Evolutionary conservation across 2,888 invertebrate genomes (phyloP), one percentile per base, ranked within the genome.

Genomic region (Chrysolina haemoptera): DNA sequence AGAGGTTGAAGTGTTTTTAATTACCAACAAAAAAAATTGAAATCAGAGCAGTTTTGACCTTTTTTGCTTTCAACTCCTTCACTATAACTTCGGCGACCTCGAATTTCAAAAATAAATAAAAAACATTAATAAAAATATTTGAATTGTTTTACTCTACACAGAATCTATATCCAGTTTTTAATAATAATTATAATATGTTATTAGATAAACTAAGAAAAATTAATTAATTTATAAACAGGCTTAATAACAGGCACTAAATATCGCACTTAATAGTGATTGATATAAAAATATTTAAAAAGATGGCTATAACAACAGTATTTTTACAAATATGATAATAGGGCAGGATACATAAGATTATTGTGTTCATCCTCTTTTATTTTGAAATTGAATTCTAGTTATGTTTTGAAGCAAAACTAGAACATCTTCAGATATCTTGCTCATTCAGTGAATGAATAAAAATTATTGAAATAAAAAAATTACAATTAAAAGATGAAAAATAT

Each of bases 221-320:
- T 59, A n/a, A 59, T 59, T 22, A 27, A 27, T 14, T 59, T 59
- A 5, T n/a, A 59, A 27, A 59, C 14, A 27, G 20, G 11, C 59
- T 59, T 27, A 22, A 35, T 68, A 72, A 72, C 68, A 72, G 72
- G 68, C 68, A 68, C 68, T 64, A 64, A 68, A 68, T 64, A 43
- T 64, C 53, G 55, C 62, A 72, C 18, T 50, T 59, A 18, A 16
- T 59, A 55, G 20, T 16, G 20, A 22, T 27, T 18, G 55, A 72
- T 72, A 72, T 55, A 72, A 72, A 72, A 72, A 64, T 72, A 64
- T 72, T 46, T 48, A 64, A 68, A 62, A 67, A 53, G 14, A 64
- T 16, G 48, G 27, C 22, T 48, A 46, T 48, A 71, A 71, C 65
- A 65, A 59, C 18, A 27, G 18, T 55, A 16, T 41, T 46, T 55